Evolutionary conservation across 2,888 invertebrate genomes (phyloP).

Genomic region (Sarcophaga caerulescens): DNA sequence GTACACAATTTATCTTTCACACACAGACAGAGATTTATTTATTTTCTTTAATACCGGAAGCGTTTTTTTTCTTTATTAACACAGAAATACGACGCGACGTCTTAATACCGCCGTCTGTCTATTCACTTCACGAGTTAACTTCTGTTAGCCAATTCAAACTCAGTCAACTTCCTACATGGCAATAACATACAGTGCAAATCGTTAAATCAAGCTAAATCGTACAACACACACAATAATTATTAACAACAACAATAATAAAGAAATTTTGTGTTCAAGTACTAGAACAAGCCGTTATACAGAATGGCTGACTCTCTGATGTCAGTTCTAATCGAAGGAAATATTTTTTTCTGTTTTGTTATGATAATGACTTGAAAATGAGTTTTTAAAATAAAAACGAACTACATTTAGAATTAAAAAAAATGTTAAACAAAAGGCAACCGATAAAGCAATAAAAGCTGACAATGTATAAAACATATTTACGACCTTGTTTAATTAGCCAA

Average conservation of each 20-base stretch:
- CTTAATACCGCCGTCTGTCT: constrained; percentile 11
- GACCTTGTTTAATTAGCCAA: constrained; percentile 64
- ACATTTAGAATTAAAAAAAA: background rate
- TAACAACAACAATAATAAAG: background rate
- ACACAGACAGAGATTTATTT: constrained; percentile 18
- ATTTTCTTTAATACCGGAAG: constrained; percentile 50
- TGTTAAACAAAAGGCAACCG: background rate
- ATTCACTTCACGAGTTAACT: background rate
- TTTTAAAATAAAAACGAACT: background rate
- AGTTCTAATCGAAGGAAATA: no score
- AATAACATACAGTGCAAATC: constrained; percentile 23
- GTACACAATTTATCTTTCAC: constrained; percentile 8
- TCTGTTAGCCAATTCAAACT: constrained; percentile 14
- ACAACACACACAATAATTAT: background rate
- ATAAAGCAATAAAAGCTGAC: constrained; percentile 2
- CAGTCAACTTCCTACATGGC: constrained; percentile 35
- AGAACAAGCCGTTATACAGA: background rate
- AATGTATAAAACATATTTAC: constrained; percentile 48
- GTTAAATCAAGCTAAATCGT: background rate
- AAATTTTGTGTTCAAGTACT: background rate
- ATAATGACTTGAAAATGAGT: background rate
- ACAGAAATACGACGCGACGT: background rate
- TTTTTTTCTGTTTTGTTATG: no score
- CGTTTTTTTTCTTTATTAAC: constrained; percentile 18
- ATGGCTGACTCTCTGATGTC: background rate